phyloP scores from a whole-genome alignment of 2,113 vertebrate genomes.

The Platysteira castanea region DNA sequence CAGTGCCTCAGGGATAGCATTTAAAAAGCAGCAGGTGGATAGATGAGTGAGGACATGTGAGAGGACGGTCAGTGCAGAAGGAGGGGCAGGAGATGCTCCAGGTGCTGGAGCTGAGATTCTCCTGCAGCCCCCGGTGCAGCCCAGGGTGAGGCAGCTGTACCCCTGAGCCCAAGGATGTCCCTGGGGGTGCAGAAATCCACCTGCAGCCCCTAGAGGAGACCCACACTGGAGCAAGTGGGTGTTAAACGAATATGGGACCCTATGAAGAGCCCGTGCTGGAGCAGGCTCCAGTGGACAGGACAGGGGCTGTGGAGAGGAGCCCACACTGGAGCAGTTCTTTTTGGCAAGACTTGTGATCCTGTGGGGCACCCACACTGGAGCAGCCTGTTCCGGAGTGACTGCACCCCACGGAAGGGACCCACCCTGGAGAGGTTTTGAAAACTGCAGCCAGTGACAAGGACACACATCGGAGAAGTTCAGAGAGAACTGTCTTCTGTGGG shows the following conservation, averaged over 20 bases:
- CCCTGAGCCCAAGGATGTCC: neutral
- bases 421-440: rapidly evolving
- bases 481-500: rapidly evolving
- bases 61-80: neutral
- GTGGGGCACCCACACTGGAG: neutral
- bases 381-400: neutral
- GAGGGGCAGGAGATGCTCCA: neutral
- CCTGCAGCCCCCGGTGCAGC: neutral
- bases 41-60: too few species aligned
- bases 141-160: neutral
- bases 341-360: neutral
- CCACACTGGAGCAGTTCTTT: neutral
- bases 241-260: rapidly evolving
- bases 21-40: neutral
- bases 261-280: rapidly evolving
- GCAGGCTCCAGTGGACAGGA: neutral
- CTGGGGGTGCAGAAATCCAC: neutral
- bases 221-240: rapidly evolving
- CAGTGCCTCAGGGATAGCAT: neutral
- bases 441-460: neutral
- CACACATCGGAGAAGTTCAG: neutral
- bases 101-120: neutral
- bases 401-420: neutral
- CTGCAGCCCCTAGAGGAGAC: neutral
- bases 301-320: neutral